phyloP scores from a whole-genome alignment of 2,888 invertebrate genomes.

The Operophtera brumata region DNA sequence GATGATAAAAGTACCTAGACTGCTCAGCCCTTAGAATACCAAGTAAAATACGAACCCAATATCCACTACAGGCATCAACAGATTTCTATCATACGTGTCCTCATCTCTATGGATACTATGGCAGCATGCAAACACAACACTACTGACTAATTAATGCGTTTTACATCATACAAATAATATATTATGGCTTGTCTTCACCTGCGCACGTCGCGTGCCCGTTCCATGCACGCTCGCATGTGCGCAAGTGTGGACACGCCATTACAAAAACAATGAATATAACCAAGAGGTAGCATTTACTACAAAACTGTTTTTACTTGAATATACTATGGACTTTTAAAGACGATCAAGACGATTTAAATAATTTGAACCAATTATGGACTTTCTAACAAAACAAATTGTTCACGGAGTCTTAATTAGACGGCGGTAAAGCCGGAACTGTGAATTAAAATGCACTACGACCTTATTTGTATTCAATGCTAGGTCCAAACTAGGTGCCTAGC shows the following conservation, averaged over 20 bases:
- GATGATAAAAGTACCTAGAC: too few relatives aligned
- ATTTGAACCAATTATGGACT: too few relatives aligned
- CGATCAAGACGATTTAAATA: background rate
- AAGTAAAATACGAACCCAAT: constrained; percentile 68
- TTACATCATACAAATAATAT: constrained; percentile 21
- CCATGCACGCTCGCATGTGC: background rate
- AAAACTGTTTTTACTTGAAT: background rate
- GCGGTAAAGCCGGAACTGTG: too few relatives aligned
- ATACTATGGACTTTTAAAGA: background rate
- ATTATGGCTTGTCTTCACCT: background rate
- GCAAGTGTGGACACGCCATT: background rate
- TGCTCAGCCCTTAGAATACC: too few relatives aligned
- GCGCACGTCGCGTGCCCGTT: background rate
- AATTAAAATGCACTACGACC: too few relatives aligned
- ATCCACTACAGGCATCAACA: constrained; percentile 63
- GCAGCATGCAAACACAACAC: constrained; percentile 76
- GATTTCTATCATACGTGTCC: constrained; percentile 64
- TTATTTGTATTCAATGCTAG: too few relatives aligned
- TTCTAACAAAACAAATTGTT: too few relatives aligned
- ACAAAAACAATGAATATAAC: background rate
- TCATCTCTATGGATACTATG: constrained; percentile 58
- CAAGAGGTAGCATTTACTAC: background rate
- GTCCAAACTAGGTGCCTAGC: too few relatives aligned
- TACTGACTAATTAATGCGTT: constrained; percentile 57
- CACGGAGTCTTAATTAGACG: too few relatives aligned